A percentile compares a stretch with the other conserved stretches of the same genome.
phyloP scores from a whole-genome alignment of 2,888 invertebrate genomes.

The Epistrophe eligans region DNA sequence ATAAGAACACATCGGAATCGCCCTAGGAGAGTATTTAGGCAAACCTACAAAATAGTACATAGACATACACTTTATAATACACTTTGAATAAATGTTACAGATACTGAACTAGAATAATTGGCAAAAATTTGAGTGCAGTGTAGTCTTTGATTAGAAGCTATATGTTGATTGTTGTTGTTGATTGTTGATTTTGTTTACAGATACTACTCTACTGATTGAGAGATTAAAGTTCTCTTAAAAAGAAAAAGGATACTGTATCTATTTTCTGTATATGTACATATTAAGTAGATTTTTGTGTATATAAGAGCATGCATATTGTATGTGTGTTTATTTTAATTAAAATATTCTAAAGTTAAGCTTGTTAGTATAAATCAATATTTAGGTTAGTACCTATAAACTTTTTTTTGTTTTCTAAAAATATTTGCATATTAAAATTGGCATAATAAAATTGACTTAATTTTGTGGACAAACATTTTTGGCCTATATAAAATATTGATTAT shows the following conservation, averaged over 20 bases:
- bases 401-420: not conserved
- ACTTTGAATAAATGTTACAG: no score
- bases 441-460: not conserved
- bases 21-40: not conserved
- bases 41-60: not conserved
- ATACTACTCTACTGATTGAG: not conserved
- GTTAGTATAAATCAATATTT: not conserved
- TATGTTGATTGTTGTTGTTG: no score
- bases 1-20: not conserved
- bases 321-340: not conserved
- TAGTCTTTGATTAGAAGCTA: not conserved
- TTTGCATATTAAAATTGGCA: not conserved
- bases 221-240: not conserved
- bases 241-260: not conserved
- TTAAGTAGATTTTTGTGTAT: not conserved
- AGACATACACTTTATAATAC: no score
- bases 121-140: slow-evolving; percentile 4
- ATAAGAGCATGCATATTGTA: not conserved
- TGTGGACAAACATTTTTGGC: no score
- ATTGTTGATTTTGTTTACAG: not conserved
- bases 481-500: no score
- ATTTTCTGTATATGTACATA: not conserved
- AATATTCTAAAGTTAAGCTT: not conserved
- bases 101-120: not conserved
- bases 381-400: no score